Conservation (phyloP, 2,797 vertebrate genomes). For the Chloroceryle amazona region DNA sequence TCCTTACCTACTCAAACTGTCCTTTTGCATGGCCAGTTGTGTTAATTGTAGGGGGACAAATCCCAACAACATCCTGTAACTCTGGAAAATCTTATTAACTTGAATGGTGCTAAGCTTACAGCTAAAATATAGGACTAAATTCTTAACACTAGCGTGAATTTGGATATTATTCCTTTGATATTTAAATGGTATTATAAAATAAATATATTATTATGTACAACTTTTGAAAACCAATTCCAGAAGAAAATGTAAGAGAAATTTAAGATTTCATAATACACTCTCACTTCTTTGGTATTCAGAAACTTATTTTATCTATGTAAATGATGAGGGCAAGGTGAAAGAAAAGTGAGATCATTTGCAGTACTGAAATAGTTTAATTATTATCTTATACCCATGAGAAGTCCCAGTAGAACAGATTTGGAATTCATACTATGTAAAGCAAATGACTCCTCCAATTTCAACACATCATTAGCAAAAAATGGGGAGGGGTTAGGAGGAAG, state of each 20-base stretch:
- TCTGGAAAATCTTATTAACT: neutral
- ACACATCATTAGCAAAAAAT: constrained; percentile 5
- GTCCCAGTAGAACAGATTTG: constrained; percentile 25
- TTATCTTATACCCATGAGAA: constrained; percentile 43
- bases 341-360: constrained; percentile 49
- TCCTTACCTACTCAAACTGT: neutral
- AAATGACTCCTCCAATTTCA: constrained; percentile 51
- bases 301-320: constrained; percentile 60
- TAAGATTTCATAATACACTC: neutral
- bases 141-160: neutral
- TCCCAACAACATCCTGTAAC: neutral
- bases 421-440: constrained; percentile 49
- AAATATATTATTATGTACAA: neutral
- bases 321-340: constrained; percentile 48
- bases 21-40: neutral
- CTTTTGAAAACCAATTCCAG: neutral
- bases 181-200: neutral
- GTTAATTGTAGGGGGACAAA: neutral
- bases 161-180: neutral
- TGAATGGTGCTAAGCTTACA: neutral
- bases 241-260: neutral
- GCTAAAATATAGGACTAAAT: neutral
- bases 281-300: constrained; percentile 13
- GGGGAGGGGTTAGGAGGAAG: neutral
- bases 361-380: constrained; percentile 56